A percentile compares a stretch with the other conserved stretches of the same genome.
phyloP scores from a whole-genome alignment of 2,113 vertebrate species.

The Lutjanus erythropterus region DNA sequence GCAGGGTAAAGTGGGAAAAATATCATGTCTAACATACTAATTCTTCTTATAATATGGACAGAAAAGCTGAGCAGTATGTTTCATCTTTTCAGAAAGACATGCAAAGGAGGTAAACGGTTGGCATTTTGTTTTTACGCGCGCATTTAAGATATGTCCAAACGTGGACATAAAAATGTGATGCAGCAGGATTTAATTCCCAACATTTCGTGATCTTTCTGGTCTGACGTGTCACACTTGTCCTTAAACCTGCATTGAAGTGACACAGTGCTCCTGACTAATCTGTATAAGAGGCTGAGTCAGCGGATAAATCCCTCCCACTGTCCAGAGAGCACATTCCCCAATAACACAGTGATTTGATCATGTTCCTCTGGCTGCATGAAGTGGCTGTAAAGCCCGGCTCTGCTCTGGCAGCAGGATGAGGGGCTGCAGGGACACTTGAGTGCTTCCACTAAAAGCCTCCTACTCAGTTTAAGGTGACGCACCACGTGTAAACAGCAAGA shows the following conservation, averaged over 20 bases:
- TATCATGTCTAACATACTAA: neutral
- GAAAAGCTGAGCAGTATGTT: neutral
- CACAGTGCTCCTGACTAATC: constrained; percentile 56
- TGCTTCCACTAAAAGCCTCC: constrained; percentile 36
- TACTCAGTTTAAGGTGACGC: neutral
- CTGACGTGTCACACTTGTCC: constrained; percentile 60
- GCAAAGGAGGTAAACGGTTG: neutral
- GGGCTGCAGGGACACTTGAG: constrained; percentile 25
- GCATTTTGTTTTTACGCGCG: neutral
- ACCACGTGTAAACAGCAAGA: neutral
- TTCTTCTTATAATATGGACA: neutral
- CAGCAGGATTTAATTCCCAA: constrained; percentile 37
- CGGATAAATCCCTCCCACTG: constrained; percentile 42
- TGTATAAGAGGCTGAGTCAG: constrained; percentile 70
- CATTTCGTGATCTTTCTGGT: constrained; percentile 16
- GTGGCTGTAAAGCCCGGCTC: constrained; percentile 11
- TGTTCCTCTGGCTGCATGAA: constrained; percentile 32
- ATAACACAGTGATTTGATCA: constrained; percentile 52
- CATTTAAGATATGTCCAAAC: too few relatives aligned
- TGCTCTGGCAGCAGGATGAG: constrained; percentile 21
- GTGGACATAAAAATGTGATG: neutral
- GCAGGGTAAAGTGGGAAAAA: too few relatives aligned
- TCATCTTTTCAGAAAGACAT: neutral
- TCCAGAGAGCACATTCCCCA: constrained; percentile 47
- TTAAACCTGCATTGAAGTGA: constrained; percentile 51